These are phyloP conservation scores for Xiphias gladius DNA, from an alignment of 2,113 vertebrate genomes.

Conservation along the genomic window DNA sequence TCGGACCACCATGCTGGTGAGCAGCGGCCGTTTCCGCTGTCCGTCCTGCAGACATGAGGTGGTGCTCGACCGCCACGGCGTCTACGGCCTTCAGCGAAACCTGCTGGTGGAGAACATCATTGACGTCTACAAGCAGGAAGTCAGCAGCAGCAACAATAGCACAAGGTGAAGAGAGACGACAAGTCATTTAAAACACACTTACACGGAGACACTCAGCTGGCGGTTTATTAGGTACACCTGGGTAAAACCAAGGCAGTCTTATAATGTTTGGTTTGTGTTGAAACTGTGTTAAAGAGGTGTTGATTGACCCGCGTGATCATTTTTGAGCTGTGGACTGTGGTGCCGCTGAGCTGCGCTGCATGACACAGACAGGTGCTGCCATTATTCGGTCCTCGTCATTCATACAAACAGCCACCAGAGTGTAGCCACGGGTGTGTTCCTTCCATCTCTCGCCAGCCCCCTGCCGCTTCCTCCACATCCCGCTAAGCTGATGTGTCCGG, in stretches of 20 bases:
- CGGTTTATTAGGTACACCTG: too few relatives aligned
- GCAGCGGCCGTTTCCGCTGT: slow-evolving; percentile 74
- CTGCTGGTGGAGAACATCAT: slow-evolving; percentile 89
- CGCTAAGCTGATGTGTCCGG: slow-evolving; percentile 74
- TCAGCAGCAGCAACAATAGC: slow-evolving; percentile 47
- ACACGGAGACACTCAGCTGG: too few relatives aligned
- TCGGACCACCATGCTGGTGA: slow-evolving; percentile 78
- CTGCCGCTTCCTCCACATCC: slow-evolving; percentile 54
- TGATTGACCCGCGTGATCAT: too few relatives aligned
- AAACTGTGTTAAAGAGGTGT: too few relatives aligned
- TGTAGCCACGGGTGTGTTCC: neutral
- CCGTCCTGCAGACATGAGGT: slow-evolving; percentile 84
- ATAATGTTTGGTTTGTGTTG: too few relatives aligned
- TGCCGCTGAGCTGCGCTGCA: too few relatives aligned
- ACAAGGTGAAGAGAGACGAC: slow-evolving; percentile 57
- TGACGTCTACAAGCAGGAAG: slow-evolving; percentile 86
- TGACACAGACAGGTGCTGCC: too few relatives aligned
- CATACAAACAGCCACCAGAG: neutral
- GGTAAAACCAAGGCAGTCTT: too few relatives aligned
- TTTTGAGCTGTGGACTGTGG: too few relatives aligned
- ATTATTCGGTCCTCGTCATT: too few relatives aligned
- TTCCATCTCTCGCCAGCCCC: slow-evolving; percentile 25
- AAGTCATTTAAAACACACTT: neutral
- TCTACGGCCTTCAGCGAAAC: slow-evolving; percentile 86
- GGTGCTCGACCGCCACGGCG: slow-evolving; percentile 86